phyloP scores from a whole-genome alignment of 2,797 vertebrate genomes.

The Glyptemys insculpta region DNA sequence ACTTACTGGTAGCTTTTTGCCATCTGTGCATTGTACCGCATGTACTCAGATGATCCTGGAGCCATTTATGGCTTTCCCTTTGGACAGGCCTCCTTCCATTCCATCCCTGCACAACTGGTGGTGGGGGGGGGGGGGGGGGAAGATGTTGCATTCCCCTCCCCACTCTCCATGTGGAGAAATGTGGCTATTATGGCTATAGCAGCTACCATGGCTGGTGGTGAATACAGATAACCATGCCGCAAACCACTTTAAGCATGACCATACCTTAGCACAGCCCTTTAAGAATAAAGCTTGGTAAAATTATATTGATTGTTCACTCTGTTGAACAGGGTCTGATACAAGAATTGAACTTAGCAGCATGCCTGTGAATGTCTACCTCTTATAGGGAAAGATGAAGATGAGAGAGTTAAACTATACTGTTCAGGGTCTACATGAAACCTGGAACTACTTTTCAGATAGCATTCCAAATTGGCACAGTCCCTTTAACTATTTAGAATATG shows the following conservation, averaged over 20 bases:
- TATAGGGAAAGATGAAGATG: background rate
- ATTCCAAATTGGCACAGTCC: no score
- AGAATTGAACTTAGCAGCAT: background rate
- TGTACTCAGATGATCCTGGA: background rate
- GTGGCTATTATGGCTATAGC: background rate
- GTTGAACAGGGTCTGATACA: background rate
- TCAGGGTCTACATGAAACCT: background rate
- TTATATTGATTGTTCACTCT: background rate
- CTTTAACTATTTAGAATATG: no score
- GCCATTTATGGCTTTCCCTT: background rate
- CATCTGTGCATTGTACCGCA: background rate
- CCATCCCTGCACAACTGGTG: background rate
- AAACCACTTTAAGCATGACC: no score
- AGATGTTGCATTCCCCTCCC: background rate
- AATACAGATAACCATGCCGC: background rate
- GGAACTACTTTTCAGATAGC: no score
- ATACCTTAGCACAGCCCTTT: background rate
- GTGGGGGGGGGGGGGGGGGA: rapidly evolving
- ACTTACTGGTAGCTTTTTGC: background rate
- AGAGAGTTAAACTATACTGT: background rate
- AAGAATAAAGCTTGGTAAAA: background rate
- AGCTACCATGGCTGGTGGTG: background rate
- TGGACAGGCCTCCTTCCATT: background rate
- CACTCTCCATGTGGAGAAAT: background rate
- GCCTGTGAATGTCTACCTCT: background rate